These are phyloP conservation scores for Drosophila santomea DNA, from an alignment of 1,140 invertebrate genomes.

Conservation along the genomic window DNA sequence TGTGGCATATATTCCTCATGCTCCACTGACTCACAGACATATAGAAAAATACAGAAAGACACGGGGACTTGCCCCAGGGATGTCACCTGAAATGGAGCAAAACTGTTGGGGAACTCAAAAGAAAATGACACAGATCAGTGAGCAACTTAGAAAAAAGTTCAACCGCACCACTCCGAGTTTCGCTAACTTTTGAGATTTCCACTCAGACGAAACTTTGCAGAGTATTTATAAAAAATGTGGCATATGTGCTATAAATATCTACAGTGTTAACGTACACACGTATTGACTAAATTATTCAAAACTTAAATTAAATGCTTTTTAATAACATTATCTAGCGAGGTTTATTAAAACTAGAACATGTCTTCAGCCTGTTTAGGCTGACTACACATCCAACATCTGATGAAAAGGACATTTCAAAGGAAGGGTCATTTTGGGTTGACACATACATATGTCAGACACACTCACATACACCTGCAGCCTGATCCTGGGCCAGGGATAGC, in stretches of 20 bases:
- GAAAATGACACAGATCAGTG: constrained; percentile 52
- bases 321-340: no score
- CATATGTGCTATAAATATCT: no score
- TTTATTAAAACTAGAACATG: background rate
- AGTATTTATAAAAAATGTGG: background rate
- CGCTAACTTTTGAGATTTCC: constrained; percentile 1
- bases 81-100: constrained; percentile 47
- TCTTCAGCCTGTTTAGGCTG: no score
- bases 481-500: constrained; percentile 18
- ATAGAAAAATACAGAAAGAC: background rate
- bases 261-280: no score
- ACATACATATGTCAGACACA: constrained; percentile 29
- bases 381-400: constrained; percentile 10
- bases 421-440: constrained; percentile 24
- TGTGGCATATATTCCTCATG: constrained; percentile 41
- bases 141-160: constrained; percentile 6
- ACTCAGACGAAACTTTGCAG: background rate
- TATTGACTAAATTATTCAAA: no score
- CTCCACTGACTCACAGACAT: constrained; percentile 21
- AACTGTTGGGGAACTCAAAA: constrained; percentile 49
- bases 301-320: background rate
- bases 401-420: constrained; percentile 10
- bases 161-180: background rate
- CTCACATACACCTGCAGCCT: constrained; percentile 50
- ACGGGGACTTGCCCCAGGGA: constrained; percentile 1